A percentile compares a stretch with the other conserved stretches of the same genome.
Evolutionary conservation across 2,888 invertebrate species (phyloP).

Genomic region (Linyphia triangularis): DNA sequence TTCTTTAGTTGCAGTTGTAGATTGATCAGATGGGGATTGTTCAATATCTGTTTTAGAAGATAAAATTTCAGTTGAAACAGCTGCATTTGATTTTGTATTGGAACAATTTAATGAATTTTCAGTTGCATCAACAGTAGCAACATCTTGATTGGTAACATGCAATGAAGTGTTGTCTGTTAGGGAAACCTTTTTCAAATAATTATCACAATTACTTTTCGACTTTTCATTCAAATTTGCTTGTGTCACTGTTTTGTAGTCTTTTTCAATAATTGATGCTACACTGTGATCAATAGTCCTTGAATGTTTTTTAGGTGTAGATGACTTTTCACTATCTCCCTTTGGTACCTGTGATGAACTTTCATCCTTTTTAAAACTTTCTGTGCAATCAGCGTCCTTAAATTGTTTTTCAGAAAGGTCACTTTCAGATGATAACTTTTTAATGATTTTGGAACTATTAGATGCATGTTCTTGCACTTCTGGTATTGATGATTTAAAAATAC

Average conservation of each 20-base stretch:
- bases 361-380: too few relatives aligned
- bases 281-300: neutral
- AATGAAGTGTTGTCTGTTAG: too few relatives aligned
- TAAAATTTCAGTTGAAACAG: neutral
- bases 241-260: neutral
- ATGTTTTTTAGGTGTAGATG: neutral
- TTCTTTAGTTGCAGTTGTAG: neutral
- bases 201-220: neutral
- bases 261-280: neutral
- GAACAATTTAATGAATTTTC: neutral
- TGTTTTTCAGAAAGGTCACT: neutral
- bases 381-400: neutral
- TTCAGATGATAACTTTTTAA: neutral
- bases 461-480: too few relatives aligned
- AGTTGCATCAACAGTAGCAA: neutral
- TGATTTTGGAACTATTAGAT: neutral
- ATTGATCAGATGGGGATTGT: neutral
- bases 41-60: too few relatives aligned
- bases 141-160: neutral
- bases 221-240: neutral
- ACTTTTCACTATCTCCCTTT: neutral
- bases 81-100: neutral
- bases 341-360: neutral
- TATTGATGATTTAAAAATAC: neutral
- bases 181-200: neutral